These are phyloP conservation scores for Hypomecis punctinalis DNA, from an alignment of 2,888 invertebrate genomes.

Conservation along the genomic window DNA sequence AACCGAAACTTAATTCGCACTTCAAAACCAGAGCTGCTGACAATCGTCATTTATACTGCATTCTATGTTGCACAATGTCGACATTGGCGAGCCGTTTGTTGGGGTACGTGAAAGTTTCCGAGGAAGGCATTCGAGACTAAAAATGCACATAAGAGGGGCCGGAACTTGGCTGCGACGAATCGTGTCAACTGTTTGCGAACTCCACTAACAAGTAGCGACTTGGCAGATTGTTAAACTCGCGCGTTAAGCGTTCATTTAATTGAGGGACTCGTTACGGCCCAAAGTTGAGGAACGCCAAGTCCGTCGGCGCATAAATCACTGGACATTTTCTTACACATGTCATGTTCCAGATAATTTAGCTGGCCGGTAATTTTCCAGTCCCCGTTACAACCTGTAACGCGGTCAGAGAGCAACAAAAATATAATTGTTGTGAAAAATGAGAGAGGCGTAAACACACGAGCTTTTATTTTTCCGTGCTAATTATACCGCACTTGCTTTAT, in stretches of 20 bases:
- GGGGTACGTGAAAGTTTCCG: constrained; percentile 59
- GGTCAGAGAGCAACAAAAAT: constrained; percentile 59
- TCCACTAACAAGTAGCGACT: constrained; percentile 64
- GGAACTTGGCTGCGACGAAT: constrained; percentile 56
- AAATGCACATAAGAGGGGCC: constrained; percentile 60
- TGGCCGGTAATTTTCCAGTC: constrained; percentile 47
- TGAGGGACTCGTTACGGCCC: constrained; percentile 50
- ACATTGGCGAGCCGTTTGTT: constrained; percentile 46
- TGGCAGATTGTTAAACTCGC: constrained; percentile 56
- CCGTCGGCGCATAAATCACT: constrained; percentile 45
- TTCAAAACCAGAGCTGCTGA: constrained; percentile 6
- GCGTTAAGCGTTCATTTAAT: constrained; percentile 57
- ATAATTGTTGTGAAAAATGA: constrained; percentile 55
- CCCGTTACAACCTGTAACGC: constrained; percentile 57
- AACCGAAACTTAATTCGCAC: constrained; percentile 25
- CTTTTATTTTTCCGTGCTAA: constrained; percentile 48
- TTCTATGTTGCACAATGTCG: constrained; percentile 44
- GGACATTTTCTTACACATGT: constrained; percentile 41
- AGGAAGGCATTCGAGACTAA: constrained; percentile 58
- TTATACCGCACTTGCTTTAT: constrained; percentile 36
- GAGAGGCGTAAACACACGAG: constrained; percentile 51
- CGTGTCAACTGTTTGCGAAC: constrained; percentile 67
- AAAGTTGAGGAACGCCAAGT: constrained; percentile 47
- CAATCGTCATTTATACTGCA: constrained; percentile 45
- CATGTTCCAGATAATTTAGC: constrained; percentile 44